Conservation (phyloP, 2,888 invertebrate species). For the Aelia acuminata region DNA sequence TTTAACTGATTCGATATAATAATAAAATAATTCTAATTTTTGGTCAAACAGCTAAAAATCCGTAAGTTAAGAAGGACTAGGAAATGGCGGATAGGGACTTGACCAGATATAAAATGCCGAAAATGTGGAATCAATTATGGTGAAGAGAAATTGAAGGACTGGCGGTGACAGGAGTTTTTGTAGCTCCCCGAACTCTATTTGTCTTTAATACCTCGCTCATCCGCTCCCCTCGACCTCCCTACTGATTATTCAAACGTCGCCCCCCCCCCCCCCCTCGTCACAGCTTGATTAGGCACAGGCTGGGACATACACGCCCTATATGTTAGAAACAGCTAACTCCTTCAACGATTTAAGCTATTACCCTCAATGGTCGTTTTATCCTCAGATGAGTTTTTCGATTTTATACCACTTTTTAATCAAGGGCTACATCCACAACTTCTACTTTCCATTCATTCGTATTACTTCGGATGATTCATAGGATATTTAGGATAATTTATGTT, state of each 20-base stretch:
- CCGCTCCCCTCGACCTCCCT: background rate
- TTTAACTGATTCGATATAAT: no score
- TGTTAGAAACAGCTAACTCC: no score
- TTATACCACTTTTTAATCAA: no score
- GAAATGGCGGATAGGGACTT: background rate
- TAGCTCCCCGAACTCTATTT: constrained; percentile 28
- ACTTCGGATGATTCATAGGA: no score
- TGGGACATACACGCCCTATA: background rate
- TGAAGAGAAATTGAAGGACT: constrained; percentile 38
- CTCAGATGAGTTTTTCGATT: no score
- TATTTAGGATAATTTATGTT: no score
- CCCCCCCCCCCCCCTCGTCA: background rate
- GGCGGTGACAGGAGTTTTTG: constrained; percentile 11
- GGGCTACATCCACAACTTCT: no score
- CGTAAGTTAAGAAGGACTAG: background rate
- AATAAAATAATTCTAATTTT: no score
- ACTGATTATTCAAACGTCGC: constrained; percentile 8
- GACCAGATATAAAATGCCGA: background rate
- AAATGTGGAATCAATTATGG: constrained; percentile 35
- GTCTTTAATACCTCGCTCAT: constrained; percentile 4
- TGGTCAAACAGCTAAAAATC: no score
- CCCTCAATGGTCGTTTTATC: no score
- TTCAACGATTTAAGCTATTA: no score
- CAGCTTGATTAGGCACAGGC: background rate
- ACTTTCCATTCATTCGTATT: no score